A percentile compares a stretch with the other conserved stretches of the same genome.
Evolutionary conservation across 2,888 invertebrate species (phyloP).

Genomic region (Liposcelis brunnea): DNA sequence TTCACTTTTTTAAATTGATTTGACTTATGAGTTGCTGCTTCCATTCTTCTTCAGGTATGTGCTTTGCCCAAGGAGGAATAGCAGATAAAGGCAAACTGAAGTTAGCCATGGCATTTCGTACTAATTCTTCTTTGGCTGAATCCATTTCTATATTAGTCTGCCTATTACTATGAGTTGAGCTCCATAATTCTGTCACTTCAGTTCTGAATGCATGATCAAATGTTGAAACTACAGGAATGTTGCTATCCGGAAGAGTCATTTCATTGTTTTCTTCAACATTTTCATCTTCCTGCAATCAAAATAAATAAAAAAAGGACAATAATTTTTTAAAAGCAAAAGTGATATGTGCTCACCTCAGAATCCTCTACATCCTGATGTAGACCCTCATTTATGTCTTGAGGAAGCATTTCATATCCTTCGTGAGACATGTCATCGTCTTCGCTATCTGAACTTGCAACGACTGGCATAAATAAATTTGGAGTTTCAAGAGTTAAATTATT

Average conservation of each 20-base stretch:
- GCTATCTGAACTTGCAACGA: not conserved
- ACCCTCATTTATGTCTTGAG: not conserved
- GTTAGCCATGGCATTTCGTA: conserved; percentile 14
- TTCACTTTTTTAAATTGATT: no score
- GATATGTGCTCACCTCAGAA: not conserved
- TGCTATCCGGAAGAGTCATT: not conserved
- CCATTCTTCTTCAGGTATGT: conserved; percentile 15
- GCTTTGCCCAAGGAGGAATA: conserved; percentile 14
- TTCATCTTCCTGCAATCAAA: not conserved
- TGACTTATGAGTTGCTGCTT: conserved; percentile 11
- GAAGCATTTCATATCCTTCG: conserved; percentile 5
- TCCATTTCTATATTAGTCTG: conserved; percentile 4
- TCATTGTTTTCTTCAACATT: not conserved
- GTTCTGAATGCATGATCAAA: not conserved
- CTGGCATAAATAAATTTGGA: not conserved
- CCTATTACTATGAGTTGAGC: not conserved
- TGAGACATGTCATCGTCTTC: not conserved
- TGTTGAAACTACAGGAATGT: not conserved
- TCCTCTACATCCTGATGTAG: not conserved
- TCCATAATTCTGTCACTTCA: conserved; percentile 11
- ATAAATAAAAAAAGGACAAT: not conserved
- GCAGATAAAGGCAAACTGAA: conserved; percentile 14
- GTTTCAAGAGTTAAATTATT: no score
- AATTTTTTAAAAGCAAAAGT: not conserved
- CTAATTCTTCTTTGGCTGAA: conserved; percentile 11